Percentiles rank a stretch among this genome's conserved stretches.
Conservation (phyloP, 2,888 invertebrate genomes). For the Nephrotoma guestfalica region DNA sequence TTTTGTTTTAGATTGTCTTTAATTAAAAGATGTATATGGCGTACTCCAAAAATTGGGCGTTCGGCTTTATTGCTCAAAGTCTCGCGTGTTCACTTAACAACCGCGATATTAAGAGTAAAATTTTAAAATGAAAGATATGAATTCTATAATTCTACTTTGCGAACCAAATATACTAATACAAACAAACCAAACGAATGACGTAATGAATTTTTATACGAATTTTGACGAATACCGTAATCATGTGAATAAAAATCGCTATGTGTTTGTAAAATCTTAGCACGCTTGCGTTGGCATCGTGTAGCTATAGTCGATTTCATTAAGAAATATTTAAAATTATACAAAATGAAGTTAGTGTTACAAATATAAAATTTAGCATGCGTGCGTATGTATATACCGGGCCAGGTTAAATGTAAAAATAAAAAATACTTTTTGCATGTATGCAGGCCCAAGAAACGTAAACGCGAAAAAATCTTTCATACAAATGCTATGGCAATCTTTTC, state of each 20-base stretch:
- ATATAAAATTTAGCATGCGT: no score
- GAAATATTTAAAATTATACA: neutral
- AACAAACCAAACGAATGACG: neutral
- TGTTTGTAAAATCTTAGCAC: neutral
- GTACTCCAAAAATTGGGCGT: conserved; percentile 17
- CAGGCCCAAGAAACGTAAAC: no score
- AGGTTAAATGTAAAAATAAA: no score
- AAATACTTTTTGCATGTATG: no score
- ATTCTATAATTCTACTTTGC: neutral
- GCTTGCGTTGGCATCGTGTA: neutral
- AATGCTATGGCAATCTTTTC: no score
- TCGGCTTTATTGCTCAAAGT: conserved; percentile 9
- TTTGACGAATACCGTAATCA: neutral
- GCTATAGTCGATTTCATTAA: neutral
- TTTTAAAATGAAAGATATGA: neutral
- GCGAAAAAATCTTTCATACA: no score
- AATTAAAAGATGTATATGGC: neutral
- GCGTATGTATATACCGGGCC: no score
- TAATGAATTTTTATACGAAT: neutral
- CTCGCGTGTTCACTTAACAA: conserved; percentile 31
- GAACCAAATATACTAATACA: neutral
- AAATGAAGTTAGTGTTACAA: neutral
- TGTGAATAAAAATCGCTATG: neutral
- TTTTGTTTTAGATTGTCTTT: neutral
- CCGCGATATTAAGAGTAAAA: conserved; percentile 28